Evolutionary conservation across 2,113 vertebrate species (phyloP).

Genomic region (Aspiorhynchus laticeps): DNA sequence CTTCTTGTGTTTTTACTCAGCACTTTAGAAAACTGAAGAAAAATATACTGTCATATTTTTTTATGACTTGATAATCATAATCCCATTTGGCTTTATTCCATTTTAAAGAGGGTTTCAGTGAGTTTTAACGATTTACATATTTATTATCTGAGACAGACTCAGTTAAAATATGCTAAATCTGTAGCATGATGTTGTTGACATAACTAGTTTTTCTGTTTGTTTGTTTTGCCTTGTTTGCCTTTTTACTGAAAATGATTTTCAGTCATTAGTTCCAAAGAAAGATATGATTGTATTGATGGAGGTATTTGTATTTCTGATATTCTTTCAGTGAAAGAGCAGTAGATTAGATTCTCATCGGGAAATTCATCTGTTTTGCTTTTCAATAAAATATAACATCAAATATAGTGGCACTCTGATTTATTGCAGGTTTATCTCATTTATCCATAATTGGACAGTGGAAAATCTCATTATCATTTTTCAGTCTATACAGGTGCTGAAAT

Average conservation of each 20-base stretch:
- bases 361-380: not conserved
- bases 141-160: not conserved
- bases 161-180: not conserved
- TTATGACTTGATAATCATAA: not conserved
- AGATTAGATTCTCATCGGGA: slow-evolving; percentile 12
- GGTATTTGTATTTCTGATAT: slow-evolving; percentile 50
- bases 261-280: not conserved
- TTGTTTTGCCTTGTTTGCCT: not conserved
- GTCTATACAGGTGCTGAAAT: not conserved
- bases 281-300: not conserved
- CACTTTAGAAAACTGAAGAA: slow-evolving; percentile 3
- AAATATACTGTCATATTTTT: not conserved
- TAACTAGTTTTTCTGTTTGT: not conserved
- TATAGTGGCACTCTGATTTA: not conserved
- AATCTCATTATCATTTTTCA: not conserved
- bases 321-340: slow-evolving; percentile 79
- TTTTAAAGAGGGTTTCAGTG: not conserved
- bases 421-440: not conserved
- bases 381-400: slow-evolving; percentile 10
- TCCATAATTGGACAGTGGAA: not conserved
- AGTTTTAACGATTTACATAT: not conserved
- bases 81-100: not conserved
- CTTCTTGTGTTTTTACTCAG: not conserved
- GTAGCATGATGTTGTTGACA: slow-evolving; percentile 5
- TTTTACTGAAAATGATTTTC: not conserved